A percentile compares a stretch with the other conserved stretches of the same genome.
Evolutionary conservation across 2,113 vertebrate species (phyloP).

Genomic region (Tautogolabrus adspersus): DNA sequence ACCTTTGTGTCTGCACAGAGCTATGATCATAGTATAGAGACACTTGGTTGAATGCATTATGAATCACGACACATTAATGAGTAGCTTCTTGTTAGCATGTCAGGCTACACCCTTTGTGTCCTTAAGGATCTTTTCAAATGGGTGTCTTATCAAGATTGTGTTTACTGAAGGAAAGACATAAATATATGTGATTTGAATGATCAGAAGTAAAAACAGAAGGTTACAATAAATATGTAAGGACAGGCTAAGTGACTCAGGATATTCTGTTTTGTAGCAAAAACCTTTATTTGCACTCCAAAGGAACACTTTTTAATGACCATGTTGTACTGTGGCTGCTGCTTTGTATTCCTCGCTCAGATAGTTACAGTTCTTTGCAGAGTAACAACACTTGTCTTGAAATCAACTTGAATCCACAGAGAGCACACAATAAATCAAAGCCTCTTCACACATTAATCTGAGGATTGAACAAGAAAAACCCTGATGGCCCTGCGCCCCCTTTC

Average conservation of each 20-base stretch:
- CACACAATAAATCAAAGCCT: conserved; percentile 52
- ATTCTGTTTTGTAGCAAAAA: conserved; percentile 19
- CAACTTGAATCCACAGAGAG: conserved; percentile 51
- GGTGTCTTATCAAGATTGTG: no score
- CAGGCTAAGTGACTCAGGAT: conserved; percentile 14
- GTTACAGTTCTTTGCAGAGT: conserved; percentile 32
- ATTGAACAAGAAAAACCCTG: conserved; percentile 33
- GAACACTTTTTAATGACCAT: conserved; percentile 23
- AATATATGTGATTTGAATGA: no score
- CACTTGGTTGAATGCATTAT: no score
- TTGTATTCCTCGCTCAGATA: conserved; percentile 33
- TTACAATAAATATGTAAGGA: background rate
- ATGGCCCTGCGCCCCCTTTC: conserved; percentile 24
- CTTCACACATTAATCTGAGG: conserved; percentile 31
- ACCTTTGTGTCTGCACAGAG: no score
- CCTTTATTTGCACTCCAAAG: conserved; percentile 32
- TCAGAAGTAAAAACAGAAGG: background rate
- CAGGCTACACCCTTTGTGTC: no score
- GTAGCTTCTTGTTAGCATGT: no score
- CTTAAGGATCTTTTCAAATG: no score
- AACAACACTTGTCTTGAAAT: conserved; percentile 38
- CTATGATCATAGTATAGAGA: no score
- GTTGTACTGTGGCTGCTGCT: conserved; percentile 7
- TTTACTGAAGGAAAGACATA: no score
- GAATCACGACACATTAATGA: no score